Percentiles rank a stretch among this genome's conserved stretches.
phyloP scores from a whole-genome alignment of 2,888 invertebrate species.

The Zootermopsis nevadensis region DNA sequence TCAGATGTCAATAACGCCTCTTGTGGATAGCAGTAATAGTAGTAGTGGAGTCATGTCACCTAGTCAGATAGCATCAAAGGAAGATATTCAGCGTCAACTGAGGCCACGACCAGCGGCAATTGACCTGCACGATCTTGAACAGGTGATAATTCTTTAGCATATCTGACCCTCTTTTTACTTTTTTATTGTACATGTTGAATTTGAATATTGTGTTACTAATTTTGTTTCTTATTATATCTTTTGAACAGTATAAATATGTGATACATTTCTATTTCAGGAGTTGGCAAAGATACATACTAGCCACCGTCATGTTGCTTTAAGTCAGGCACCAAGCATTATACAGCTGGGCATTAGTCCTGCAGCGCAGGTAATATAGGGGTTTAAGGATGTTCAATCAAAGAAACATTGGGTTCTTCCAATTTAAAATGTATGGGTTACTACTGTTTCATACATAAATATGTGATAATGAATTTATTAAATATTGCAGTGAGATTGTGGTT shows the following conservation, averaged over 20 bases:
- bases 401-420: too few relatives aligned
- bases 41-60: conserved; percentile 54
- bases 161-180: too few relatives aligned
- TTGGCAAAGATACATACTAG: conserved; percentile 62
- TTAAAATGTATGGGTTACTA: too few relatives aligned
- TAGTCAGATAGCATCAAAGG: conserved; percentile 47
- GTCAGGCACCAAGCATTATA: conserved; percentile 48
- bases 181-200: too few relatives aligned
- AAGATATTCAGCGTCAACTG: conserved; percentile 50
- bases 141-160: conserved; percentile 51
- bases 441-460: too few relatives aligned
- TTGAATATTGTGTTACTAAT: too few relatives aligned
- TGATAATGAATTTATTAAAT: too few relatives aligned
- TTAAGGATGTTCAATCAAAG: too few relatives aligned
- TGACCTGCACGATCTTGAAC: conserved; percentile 60
- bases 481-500: too few relatives aligned
- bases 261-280: conserved; percentile 58
- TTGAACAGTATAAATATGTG: too few relatives aligned
- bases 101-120: conserved; percentile 57
- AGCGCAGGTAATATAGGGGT: too few relatives aligned
- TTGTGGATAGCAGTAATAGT: conserved; percentile 48
- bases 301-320: conserved; percentile 56
- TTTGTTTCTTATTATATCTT: too few relatives aligned
- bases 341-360: neutral
- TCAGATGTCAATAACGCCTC: conserved; percentile 26